Conservation (phyloP, 2,113 vertebrate species). For the Pygoscelis adeliae region DNA sequence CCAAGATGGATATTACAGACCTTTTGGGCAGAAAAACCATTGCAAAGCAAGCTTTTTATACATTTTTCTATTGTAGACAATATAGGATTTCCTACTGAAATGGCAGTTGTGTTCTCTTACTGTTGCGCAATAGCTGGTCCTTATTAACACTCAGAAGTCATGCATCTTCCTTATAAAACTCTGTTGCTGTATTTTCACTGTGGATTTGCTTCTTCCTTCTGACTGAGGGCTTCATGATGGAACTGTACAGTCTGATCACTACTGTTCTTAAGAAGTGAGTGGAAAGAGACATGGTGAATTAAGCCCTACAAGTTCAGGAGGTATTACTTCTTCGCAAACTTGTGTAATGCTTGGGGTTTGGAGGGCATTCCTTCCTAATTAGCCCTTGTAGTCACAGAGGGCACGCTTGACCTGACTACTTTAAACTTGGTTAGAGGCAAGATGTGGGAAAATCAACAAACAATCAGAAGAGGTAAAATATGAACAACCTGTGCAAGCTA, state of each 20-base stretch:
- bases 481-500: not conserved
- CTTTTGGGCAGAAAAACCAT: accelerated
- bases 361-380: not conserved
- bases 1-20: not conserved
- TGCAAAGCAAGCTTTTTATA: not conserved
- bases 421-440: not conserved
- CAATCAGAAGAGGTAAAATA: not conserved
- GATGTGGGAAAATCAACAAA: not conserved
- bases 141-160: not conserved
- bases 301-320: not conserved
- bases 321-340: not conserved
- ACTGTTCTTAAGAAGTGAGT: not conserved
- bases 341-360: not conserved
- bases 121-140: not conserved
- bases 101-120: not conserved
- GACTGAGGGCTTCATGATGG: not conserved
- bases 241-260: not conserved
- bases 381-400: not conserved
- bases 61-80: not conserved
- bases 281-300: not conserved
- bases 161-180: not conserved
- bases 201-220: not conserved
- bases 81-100: not conserved
- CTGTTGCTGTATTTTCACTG: not conserved
- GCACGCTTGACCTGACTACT: accelerated